phyloP scores from a whole-genome alignment of 2,113 vertebrate species.

The Petroica traversi region DNA sequence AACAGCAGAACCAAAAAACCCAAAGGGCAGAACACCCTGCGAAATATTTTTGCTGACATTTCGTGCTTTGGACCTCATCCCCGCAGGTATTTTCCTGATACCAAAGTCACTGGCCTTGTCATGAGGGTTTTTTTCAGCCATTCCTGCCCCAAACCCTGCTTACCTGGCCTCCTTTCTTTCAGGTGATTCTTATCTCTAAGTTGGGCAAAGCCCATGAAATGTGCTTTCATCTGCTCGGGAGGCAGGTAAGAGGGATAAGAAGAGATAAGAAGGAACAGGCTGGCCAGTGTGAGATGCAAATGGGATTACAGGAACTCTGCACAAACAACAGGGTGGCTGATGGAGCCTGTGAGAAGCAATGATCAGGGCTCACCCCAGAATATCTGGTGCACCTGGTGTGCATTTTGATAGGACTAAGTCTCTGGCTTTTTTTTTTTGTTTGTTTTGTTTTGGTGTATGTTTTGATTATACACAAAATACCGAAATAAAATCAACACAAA shows the following conservation, averaged over 20 bases:
- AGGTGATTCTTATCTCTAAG: not conserved
- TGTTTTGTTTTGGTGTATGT: not conserved
- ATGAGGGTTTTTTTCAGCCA: not conserved
- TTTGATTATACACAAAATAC: not conserved
- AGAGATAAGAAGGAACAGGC: not conserved
- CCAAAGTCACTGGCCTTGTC: not conserved
- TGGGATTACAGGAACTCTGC: not conserved
- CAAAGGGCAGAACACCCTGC: not conserved
- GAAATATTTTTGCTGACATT: not conserved
- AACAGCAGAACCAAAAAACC: not conserved
- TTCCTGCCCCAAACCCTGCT: not conserved
- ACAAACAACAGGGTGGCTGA: not conserved
- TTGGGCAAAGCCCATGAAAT: not conserved
- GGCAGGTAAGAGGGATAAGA: not conserved
- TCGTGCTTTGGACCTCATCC: not conserved
- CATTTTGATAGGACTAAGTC: not conserved
- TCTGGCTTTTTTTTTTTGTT: not conserved
- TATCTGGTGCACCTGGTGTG: not conserved
- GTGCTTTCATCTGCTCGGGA: not conserved
- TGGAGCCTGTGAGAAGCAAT: not conserved
- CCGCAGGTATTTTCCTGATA: not conserved
- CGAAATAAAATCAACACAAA: not conserved
- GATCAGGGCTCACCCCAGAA: not conserved
- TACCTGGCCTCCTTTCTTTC: not conserved
- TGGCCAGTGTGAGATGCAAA: not conserved